These are phyloP conservation scores for Alligator mississippiensis DNA, from an alignment of 2,113 vertebrate species.

Conservation along the genomic window DNA sequence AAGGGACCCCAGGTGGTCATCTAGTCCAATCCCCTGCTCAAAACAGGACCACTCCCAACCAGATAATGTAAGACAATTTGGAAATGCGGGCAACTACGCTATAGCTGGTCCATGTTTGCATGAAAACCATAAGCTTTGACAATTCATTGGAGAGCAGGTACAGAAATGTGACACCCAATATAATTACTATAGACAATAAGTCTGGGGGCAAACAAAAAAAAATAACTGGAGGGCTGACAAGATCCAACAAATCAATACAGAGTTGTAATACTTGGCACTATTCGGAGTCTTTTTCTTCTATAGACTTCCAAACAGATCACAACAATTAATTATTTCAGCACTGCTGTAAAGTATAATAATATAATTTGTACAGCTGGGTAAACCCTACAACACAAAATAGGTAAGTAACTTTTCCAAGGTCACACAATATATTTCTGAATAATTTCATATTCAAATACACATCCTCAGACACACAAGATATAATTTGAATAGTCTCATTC, in stretches of 20 bases:
- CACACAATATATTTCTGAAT: not conserved
- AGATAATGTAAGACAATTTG: constrained; percentile 23
- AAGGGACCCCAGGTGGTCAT: not conserved
- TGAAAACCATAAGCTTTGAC: not conserved
- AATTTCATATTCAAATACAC: not conserved
- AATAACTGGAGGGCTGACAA: not conserved
- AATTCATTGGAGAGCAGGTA: not conserved
- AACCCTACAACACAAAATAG: not conserved
- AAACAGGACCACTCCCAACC: not conserved
- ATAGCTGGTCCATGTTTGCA: not conserved
- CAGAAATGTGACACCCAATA: not conserved
- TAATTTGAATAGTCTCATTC: not conserved
- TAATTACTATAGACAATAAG: not conserved
- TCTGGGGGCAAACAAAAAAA: not conserved
- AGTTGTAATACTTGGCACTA: not conserved
- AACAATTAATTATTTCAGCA: not conserved
- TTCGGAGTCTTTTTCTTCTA: not conserved
- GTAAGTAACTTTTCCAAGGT: not conserved
- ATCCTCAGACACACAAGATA: not conserved
- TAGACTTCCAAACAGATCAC: not conserved
- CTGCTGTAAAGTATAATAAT: not conserved
- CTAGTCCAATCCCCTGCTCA: too few relatives aligned
- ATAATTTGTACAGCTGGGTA: not conserved
- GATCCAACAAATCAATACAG: not conserved
- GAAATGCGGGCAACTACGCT: constrained; percentile 19